A percentile compares a stretch with the other conserved stretches of the same genome.
These are phyloP conservation scores for Ladona fulva DNA, from an alignment of 1,140 invertebrate genomes.

Conservation along the genomic window DNA sequence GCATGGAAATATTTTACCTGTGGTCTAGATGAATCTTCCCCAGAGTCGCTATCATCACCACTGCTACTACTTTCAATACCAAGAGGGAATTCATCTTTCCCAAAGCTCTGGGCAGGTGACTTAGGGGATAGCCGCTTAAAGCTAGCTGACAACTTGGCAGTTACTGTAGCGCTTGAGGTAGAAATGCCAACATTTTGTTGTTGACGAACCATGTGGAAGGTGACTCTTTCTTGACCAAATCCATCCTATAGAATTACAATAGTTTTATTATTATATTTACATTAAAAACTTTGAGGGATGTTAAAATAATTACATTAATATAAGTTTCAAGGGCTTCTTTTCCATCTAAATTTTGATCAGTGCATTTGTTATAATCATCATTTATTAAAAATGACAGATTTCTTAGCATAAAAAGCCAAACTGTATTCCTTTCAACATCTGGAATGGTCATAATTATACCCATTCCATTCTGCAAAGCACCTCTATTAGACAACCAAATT, in stretches of 20 bases:
- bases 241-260: constrained; percentile 37
- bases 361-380: too few species aligned
- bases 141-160: constrained; percentile 29
- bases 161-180: constrained; percentile 22
- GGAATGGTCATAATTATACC: too few species aligned
- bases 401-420: too few species aligned
- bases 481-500: too few species aligned
- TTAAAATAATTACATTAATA: too few species aligned
- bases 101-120: constrained; percentile 35
- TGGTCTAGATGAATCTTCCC: constrained; percentile 20
- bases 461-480: too few species aligned
- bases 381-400: too few species aligned
- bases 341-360: too few species aligned
- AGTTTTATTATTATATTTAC: constrained; percentile 21
- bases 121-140: constrained; percentile 28
- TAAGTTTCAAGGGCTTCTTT: too few species aligned
- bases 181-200: constrained; percentile 32
- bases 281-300: too few species aligned
- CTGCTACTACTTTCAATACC: constrained; percentile 27
- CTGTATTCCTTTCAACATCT: too few species aligned
- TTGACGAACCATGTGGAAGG: constrained; percentile 51
- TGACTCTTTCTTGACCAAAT: constrained; percentile 57
- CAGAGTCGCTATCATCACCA: constrained; percentile 28
- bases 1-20: constrained; percentile 19
- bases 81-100: constrained; percentile 38